These are phyloP conservation scores for Seriola quinqueradiata DNA, from an alignment of 2,113 vertebrate genomes.

Conservation along the genomic window DNA sequence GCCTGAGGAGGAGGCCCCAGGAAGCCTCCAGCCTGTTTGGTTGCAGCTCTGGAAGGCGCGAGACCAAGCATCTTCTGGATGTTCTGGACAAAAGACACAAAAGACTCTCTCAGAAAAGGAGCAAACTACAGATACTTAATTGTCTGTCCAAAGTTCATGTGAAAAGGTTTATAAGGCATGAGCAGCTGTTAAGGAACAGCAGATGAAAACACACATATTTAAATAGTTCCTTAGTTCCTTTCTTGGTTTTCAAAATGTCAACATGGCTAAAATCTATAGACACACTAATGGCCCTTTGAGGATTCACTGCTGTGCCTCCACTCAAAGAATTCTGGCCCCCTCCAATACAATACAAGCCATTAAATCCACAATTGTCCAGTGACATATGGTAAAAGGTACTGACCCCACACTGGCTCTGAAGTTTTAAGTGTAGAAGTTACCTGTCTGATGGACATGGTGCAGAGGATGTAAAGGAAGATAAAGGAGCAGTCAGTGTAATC, in stretches of 20 bases:
- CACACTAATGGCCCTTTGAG: neutral
- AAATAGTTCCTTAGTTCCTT: too few species aligned
- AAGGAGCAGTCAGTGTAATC: slow-evolving; percentile 99
- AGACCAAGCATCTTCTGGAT: slow-evolving; percentile 99
- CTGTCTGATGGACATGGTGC: slow-evolving; percentile 99
- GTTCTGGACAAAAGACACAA: slow-evolving; percentile 84
- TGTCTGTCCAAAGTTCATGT: neutral
- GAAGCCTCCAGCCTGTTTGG: slow-evolving; percentile 98
- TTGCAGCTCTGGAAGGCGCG: slow-evolving; percentile 96
- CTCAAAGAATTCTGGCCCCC: too few species aligned
- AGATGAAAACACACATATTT: neutral
- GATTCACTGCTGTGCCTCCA: too few species aligned
- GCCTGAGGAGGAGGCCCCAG: slow-evolving; percentile 96
- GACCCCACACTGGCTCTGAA: neutral
- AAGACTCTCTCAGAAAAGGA: neutral
- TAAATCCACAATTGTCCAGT: neutral
- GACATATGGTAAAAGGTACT: neutral
- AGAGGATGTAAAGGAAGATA: slow-evolving; percentile 99
- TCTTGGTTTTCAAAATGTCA: too few species aligned
- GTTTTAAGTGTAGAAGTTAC: slow-evolving; percentile 72
- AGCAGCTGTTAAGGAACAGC: neutral
- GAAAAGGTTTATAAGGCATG: neutral
- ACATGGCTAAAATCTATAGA: neutral
- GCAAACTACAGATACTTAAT: neutral
- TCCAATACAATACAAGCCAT: neutral